These are phyloP conservation scores for Camponotus floridanus DNA, from an alignment of 1,140 invertebrate species.

Conservation along the genomic window DNA sequence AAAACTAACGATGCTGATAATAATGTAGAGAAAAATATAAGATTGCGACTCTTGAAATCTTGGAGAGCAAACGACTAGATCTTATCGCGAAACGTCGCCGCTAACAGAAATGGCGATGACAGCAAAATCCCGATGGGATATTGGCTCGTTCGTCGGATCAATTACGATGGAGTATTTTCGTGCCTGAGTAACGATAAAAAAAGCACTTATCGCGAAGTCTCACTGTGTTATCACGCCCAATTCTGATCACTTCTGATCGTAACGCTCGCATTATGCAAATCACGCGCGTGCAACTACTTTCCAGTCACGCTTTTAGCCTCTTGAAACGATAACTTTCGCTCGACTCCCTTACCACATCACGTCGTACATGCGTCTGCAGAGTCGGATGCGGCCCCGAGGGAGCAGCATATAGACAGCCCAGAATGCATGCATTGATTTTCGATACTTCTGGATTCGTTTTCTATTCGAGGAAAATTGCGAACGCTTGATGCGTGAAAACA, in stretches of 20 bases:
- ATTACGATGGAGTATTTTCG: slow-evolving; percentile 28
- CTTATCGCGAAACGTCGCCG: slow-evolving; percentile 17
- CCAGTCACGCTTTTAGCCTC: slow-evolving; percentile 42
- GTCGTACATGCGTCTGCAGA: slow-evolving; percentile 19
- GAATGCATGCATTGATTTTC: slow-evolving; percentile 53
- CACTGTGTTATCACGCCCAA: slow-evolving; percentile 40
- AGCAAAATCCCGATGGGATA: slow-evolving; percentile 37
- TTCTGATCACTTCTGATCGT: slow-evolving; percentile 39
- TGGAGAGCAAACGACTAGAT: slow-evolving; percentile 19
- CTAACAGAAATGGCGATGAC: slow-evolving; percentile 51
- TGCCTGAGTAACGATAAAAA: slow-evolving; percentile 18
- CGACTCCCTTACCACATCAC: slow-evolving; percentile 16
- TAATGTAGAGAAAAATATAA: background rate
- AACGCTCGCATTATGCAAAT: slow-evolving; percentile 60
- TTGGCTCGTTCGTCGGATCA: slow-evolving; percentile 16
- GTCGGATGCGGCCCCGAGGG: background rate
- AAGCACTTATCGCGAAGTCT: slow-evolving; percentile 38
- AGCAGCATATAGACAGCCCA: background rate
- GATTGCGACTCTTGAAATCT: background rate
- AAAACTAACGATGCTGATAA: background rate
- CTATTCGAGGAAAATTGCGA: slow-evolving; percentile 15
- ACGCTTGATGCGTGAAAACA: slow-evolving; percentile 19
- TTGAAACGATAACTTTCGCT: slow-evolving; percentile 40
- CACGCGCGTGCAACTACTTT: slow-evolving; percentile 8
- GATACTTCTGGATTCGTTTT: slow-evolving; percentile 35